A percentile compares a stretch with the other conserved stretches of the same genome.
phyloP scores from a whole-genome alignment of 2,888 invertebrate genomes.

The Apotomis turbidana region DNA sequence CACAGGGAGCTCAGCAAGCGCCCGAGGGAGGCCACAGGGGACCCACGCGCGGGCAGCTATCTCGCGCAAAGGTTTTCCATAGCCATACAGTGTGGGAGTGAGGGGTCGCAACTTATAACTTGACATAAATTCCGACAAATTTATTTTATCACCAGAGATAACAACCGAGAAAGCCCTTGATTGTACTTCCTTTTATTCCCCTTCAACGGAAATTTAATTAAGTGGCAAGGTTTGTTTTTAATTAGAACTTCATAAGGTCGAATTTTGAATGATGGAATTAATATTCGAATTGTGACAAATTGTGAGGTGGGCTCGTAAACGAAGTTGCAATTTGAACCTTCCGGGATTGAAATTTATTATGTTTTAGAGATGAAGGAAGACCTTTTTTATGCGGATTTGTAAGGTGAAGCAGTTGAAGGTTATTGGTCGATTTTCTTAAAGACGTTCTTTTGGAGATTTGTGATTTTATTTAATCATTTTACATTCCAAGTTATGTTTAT shows the following conservation, averaged over 20 bases:
- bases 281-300: slow-evolving; percentile 30
- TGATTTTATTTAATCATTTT: not conserved
- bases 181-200: slow-evolving; percentile 26
- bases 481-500: no score
- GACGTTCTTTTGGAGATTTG: not conserved
- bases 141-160: slow-evolving; percentile 34
- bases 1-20: no score
- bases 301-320: slow-evolving; percentile 9
- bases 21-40: no score
- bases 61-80: no score
- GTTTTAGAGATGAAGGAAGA: not conserved
- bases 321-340: slow-evolving; percentile 20
- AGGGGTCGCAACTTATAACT: not conserved
- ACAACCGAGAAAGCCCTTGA: slow-evolving; percentile 24
- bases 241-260: slow-evolving; percentile 40
- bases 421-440: slow-evolving; percentile 6
- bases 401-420: not conserved
- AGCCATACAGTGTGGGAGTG: no score
- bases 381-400: slow-evolving; percentile 22
- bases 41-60: no score
- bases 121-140: slow-evolving; percentile 17
- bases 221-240: slow-evolving; percentile 40
- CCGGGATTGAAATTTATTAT: not conserved
- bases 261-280: slow-evolving; percentile 33
- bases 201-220: slow-evolving; percentile 29